A percentile compares a stretch with the other conserved stretches of the same genome.
phyloP scores from a whole-genome alignment of 2,797 vertebrate species.

The Euphonia xanthogaster region DNA sequence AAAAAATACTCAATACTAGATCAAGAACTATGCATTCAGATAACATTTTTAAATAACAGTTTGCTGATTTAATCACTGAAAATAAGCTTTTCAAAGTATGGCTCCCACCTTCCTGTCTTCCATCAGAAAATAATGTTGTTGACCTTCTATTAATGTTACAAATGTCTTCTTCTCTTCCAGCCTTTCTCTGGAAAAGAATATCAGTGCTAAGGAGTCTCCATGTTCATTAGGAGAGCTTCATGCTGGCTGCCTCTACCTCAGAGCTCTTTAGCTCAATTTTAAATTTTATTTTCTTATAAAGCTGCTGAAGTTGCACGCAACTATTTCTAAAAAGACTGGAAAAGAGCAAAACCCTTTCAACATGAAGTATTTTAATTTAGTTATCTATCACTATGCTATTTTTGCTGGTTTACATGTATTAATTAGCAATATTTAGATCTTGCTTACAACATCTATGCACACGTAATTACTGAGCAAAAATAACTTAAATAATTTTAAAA shows the following conservation, averaged over 20 bases:
- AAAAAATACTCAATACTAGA: neutral
- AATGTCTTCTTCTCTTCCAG: neutral
- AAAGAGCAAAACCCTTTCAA: neutral
- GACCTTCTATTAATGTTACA: neutral
- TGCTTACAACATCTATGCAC: neutral
- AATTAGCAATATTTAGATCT: neutral
- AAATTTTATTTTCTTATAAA: neutral
- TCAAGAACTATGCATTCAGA: neutral
- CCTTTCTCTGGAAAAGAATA: neutral
- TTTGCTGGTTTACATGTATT: neutral
- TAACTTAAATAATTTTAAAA: neutral
- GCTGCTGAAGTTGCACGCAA: neutral
- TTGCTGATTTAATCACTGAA: neutral
- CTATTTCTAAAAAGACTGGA: neutral
- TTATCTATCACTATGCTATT: neutral
- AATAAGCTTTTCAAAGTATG: neutral
- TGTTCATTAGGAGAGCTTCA: neutral
- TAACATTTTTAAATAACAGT: neutral
- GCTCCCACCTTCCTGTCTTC: neutral
- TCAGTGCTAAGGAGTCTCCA: neutral
- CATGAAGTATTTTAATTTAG: neutral
- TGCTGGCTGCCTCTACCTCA: neutral
- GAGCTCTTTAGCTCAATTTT: neutral
- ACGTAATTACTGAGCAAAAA: neutral
- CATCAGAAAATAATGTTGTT: neutral